Conservation (phyloP, 2,888 invertebrate species). For the Lepidochitona cinerea region DNA sequence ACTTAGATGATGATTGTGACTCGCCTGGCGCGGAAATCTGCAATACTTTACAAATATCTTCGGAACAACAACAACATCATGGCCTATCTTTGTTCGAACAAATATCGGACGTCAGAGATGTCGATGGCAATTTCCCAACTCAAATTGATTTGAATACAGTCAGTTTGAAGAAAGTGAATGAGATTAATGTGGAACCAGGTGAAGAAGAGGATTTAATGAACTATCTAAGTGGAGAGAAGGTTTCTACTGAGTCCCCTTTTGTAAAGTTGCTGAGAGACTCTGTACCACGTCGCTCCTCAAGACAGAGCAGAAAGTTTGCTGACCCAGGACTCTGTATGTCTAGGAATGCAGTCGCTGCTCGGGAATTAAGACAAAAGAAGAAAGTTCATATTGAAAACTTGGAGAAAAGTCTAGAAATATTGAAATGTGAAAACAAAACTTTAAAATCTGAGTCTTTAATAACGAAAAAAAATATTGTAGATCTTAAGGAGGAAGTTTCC, state of each 20-base stretch:
- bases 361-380: conserved; percentile 57
- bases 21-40: no score
- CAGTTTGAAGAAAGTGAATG: no score
- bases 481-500: conserved; percentile 54
- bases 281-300: background rate
- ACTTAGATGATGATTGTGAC: background rate
- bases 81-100: no score
- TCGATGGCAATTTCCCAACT: no score
- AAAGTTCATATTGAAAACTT: conserved; percentile 57
- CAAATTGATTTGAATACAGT: no score
- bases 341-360: conserved; percentile 37
- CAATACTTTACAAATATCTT: no score
- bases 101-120: no score
- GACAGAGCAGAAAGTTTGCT: background rate
- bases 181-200: background rate
- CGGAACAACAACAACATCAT: no score
- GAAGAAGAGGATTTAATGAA: background rate
- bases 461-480: conserved; percentile 30
- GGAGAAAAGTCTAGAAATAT: conserved; percentile 46
- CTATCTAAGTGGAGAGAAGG: background rate
- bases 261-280: background rate
- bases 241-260: background rate
- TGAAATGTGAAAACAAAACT: conserved; percentile 44
- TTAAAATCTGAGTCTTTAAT: conserved; percentile 36
- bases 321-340: conserved; percentile 21